Percentiles rank a stretch among this genome's conserved stretches.
Conservation (phyloP, 1,140 invertebrate genomes). For the Brachionus rubens region DNA sequence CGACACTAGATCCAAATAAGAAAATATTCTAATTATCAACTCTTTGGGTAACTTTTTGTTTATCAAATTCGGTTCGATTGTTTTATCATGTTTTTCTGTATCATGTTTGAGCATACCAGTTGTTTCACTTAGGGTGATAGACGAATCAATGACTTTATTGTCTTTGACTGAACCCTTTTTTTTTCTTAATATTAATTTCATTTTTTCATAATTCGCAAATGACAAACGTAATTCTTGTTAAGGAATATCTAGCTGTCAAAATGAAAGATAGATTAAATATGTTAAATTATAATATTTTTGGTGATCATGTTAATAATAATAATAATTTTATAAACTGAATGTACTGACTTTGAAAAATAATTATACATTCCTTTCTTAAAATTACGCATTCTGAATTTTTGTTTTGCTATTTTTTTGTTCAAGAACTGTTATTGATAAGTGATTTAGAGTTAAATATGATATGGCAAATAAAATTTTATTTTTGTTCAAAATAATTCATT, state of each 20-base stretch:
- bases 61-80: slow-evolving; percentile 64
- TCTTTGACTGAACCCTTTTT: slow-evolving; percentile 26
- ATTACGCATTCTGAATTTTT: no score
- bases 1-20: slow-evolving; percentile 93
- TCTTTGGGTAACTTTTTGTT: slow-evolving; percentile 95
- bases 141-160: slow-evolving; percentile 8
- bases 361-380: no score
- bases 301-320: no score
- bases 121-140: background rate
- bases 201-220: background rate
- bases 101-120: background rate
- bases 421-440: no score
- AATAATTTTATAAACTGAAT: no score
- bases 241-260: no score
- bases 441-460: no score
- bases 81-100: background rate
- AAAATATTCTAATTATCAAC: slow-evolving; percentile 88
- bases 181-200: slow-evolving; percentile 38
- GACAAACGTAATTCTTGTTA: background rate
- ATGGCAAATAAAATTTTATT: no score
- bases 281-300: no score
- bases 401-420: no score
- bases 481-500: no score
- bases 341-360: no score
- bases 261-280: slow-evolving; percentile 16